A percentile compares a stretch with the other conserved stretches of the same genome.
These are phyloP conservation scores for Aphelinus certus DNA, from an alignment of 1,140 invertebrate species.

Conservation along the genomic window DNA sequence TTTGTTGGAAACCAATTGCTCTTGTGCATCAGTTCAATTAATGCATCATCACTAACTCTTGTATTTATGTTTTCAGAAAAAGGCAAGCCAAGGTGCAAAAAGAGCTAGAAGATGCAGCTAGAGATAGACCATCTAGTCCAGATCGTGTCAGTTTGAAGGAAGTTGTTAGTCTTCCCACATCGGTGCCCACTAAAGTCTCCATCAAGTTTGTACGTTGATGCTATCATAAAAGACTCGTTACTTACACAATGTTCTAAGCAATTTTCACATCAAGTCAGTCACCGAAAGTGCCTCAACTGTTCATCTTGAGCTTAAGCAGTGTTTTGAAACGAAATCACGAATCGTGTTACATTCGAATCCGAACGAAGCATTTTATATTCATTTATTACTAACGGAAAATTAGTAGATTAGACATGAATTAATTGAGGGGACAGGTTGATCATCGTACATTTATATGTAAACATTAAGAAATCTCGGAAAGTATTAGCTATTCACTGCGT, in stretches of 20 bases:
- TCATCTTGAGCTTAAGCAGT: conserved; percentile 16
- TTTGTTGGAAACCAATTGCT: too few species aligned
- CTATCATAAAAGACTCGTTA: conserved; percentile 37
- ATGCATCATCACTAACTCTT: background rate
- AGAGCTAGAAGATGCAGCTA: conserved; percentile 91
- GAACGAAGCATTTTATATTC: conserved; percentile 3
- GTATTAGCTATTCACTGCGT: background rate
- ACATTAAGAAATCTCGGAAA: background rate
- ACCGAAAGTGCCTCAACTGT: conserved; percentile 12
- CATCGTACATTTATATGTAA: background rate
- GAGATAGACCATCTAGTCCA: conserved; percentile 69
- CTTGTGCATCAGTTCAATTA: too few species aligned
- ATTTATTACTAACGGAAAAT: conserved; percentile 27
- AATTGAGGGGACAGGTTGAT: background rate
- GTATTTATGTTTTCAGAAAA: conserved; percentile 73
- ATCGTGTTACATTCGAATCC: background rate
- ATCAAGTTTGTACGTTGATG: conserved; percentile 79
- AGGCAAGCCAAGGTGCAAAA: conserved; percentile 86
- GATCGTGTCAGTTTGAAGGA: conserved; percentile 64
- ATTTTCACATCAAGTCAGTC: conserved; percentile 35
- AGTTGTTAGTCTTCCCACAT: conserved; percentile 64
- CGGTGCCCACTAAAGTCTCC: conserved; percentile 76
- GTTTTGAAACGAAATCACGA: background rate
- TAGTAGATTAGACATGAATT: conserved; percentile 12
- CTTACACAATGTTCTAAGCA: conserved; percentile 32